Evolutionary conservation across 92 coral and sea anemone genomes (phyloP).

Genomic region (Palythoa grandis): DNA sequence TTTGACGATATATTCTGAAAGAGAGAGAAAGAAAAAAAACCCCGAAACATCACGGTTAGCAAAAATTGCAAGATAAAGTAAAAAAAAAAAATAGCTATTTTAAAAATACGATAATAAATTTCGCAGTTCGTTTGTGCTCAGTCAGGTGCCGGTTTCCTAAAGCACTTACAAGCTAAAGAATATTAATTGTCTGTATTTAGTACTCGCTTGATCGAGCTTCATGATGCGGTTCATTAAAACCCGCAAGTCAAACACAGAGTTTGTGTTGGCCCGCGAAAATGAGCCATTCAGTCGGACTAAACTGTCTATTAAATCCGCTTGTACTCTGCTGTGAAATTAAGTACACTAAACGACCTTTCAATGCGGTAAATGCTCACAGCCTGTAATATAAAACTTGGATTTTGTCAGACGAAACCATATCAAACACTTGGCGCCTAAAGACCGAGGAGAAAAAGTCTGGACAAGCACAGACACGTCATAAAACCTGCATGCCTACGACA

Average conservation of each 20-base stretch:
- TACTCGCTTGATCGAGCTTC: conserved; percentile 11
- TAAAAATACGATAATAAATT: conserved; percentile 1
- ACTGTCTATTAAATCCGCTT: conserved; percentile 40
- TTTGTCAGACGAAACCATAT: conserved; percentile 27
- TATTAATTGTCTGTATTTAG: conserved; percentile 2
- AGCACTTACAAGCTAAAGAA: conserved; percentile 26
- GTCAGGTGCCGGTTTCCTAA: neutral
- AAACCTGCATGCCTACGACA: conserved; percentile 20
- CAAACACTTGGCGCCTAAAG: conserved; percentile 25
- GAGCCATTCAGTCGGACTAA: neutral
- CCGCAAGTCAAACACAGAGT: conserved; percentile 35
- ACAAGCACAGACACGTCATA: conserved; percentile 47
- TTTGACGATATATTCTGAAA: conserved; percentile 42
- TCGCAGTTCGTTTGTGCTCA: neutral
- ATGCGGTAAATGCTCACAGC: conserved; percentile 32
- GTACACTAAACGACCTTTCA: conserved; percentile 48
- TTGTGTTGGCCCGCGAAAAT: conserved; percentile 45
- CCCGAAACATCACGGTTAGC: conserved; percentile 4
- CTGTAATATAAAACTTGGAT: conserved; percentile 33
- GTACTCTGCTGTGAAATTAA: conserved; percentile 38
- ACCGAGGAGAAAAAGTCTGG: neutral
- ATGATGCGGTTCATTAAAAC: conserved; percentile 14
- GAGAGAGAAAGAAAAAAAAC: conserved; percentile 6
- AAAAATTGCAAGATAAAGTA: neutral
- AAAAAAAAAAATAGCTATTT: neutral